Evolutionary conservation across 2,113 vertebrate genomes (phyloP), one percentile per base, ranked within the genome.

Genomic region (Xiphias gladius): DNA sequence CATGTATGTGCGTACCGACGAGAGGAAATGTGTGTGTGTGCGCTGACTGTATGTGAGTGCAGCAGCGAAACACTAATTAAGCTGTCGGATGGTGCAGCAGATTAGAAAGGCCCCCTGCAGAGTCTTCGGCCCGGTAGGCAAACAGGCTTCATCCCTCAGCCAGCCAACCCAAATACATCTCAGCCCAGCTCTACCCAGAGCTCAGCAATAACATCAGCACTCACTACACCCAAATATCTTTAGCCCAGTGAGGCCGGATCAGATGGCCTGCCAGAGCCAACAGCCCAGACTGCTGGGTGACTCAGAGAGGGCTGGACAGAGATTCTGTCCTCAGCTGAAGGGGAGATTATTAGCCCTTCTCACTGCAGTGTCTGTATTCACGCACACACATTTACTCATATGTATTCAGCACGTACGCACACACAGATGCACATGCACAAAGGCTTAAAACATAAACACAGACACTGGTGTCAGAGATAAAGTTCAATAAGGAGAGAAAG

Each of bases 141-240:
- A 93, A 92, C 92, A 91, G 89, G 76, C 91, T 76, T 90, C 89
- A 92, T 92, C 88, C 86, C 84, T 91, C 86, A 89, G 83, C 79
- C 87, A 93, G 92, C 93, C 92, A 94, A 94, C 85, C 89, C 88
- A 93, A 94, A 94, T 89, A 93, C 84, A 89, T 86, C 86, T 61
- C 71, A 78, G 83, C 77, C 52, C 85, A 80, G 73, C 73, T 55
- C 64, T 62, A 74, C 67, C 59, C 82, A 65, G 70, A 85, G 85
- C 85, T 73, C 75, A 78, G 83, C 39, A 86, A 79, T 79, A 88
- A 91, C 82, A 87, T 58, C 62, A 82, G 65, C 17, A n/a, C 59
- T 85, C 73, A n/a, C 88, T 76, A 55, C 84, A 71, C 84, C 82
- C 81, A 80, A 84, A 87, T 84, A 85, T 86, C 80, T 87, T 61